Evolutionary conservation across 53 echinoderm and acorn worm species (phyloP).

Genomic region (Luidia sarsii): DNA sequence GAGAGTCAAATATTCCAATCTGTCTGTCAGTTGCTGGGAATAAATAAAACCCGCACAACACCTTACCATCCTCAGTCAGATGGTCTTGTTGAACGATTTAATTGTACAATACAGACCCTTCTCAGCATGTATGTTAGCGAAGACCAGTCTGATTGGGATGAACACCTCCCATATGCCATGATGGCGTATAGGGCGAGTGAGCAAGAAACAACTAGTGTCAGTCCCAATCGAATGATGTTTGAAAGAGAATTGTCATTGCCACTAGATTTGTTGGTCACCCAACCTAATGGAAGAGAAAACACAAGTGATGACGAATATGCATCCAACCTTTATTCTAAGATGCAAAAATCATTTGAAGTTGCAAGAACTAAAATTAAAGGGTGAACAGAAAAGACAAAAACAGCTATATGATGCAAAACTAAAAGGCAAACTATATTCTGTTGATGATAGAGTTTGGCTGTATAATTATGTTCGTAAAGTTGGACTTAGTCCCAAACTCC

Average conservation of each 20-base stretch:
- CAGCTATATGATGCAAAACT: too few species aligned
- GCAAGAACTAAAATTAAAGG: neutral
- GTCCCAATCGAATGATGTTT: constrained; percentile 57
- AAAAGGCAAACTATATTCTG: neutral
- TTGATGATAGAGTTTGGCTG: constrained; percentile 26
- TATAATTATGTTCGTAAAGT: neutral
- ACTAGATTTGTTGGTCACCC: constrained; percentile 24
- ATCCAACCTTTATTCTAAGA: neutral
- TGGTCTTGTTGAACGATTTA: too few species aligned
- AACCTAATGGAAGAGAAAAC: neutral
- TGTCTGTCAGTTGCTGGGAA: constrained; percentile 35
- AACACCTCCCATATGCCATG: too few species aligned
- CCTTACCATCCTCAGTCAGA: too few species aligned
- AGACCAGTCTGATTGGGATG: constrained; percentile 44
- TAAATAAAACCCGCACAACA: too few species aligned
- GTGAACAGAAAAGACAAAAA: constrained; percentile 32
- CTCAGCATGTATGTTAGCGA: constrained; percentile 11
- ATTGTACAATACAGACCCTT: constrained; percentile 17
- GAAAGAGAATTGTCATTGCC: constrained; percentile 37
- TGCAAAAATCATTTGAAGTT: constrained; percentile 11
- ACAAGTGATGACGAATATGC: neutral
- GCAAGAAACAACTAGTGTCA: constrained; percentile 18
- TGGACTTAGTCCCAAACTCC: constrained; percentile 16
- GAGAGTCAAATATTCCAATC: constrained; percentile 29
- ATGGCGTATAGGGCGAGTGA: too few species aligned